Percentiles rank a stretch among this genome's conserved stretches.
Evolutionary conservation across 2,888 invertebrate genomes (phyloP).

Genomic region (Marronus borbonicus): DNA sequence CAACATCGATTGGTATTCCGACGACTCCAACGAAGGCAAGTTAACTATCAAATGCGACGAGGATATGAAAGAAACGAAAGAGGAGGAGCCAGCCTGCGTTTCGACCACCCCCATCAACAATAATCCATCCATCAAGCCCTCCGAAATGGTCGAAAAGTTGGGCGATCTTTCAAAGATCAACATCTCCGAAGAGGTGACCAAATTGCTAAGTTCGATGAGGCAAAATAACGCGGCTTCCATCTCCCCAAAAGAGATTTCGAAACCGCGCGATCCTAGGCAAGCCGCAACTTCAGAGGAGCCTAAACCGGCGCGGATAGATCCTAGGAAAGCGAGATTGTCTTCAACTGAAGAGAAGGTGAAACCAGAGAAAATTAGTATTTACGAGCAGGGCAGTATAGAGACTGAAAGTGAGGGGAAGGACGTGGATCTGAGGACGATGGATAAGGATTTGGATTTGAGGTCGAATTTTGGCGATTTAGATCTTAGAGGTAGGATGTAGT

Average conservation of each 20-base stretch:
- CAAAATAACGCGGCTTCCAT: conserved; percentile 49
- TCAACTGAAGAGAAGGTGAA: conserved; percentile 61
- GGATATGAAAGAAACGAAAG: conserved; percentile 62
- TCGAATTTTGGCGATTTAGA: conserved; percentile 79
- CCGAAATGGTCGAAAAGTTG: conserved; percentile 76
- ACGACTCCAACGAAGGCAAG: conserved; percentile 81
- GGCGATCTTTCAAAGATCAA: conserved; percentile 83
- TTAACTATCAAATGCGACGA: conserved; percentile 68
- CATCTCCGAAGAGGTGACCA: conserved; percentile 82
- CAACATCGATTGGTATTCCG: conserved; percentile 83
- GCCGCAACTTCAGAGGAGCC: conserved; percentile 46
- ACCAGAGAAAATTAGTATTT: conserved; percentile 73
- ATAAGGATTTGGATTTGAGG: conserved; percentile 72
- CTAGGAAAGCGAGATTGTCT: conserved; percentile 57
- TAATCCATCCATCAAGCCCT: conserved; percentile 70
- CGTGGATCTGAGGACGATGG: conserved; percentile 70
- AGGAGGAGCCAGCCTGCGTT: conserved; percentile 52
- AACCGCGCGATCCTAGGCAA: conserved; percentile 56
- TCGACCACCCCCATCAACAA: not conserved
- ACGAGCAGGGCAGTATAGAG: conserved; percentile 75
- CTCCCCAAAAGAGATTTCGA: conserved; percentile 24
- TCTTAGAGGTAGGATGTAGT: conserved; percentile 67
- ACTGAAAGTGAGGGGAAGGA: conserved; percentile 72
- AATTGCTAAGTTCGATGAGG: conserved; percentile 76
- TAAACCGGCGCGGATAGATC: conserved; percentile 55